Evolutionary conservation across 2,888 invertebrate genomes (phyloP).

Genomic region (Meiosimyza decipiens): DNA sequence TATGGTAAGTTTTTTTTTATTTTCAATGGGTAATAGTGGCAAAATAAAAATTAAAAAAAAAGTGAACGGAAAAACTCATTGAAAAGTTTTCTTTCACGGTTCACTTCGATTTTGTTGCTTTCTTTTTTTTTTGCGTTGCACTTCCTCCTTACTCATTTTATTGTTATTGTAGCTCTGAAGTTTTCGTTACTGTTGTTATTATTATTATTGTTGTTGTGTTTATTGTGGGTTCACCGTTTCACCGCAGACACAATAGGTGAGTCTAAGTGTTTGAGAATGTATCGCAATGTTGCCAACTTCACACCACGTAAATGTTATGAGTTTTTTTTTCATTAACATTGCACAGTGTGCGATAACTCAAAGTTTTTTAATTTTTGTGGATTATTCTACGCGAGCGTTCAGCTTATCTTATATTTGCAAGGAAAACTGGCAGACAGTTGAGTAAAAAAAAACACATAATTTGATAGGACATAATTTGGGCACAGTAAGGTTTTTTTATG

Average conservation of each 20-base stretch:
- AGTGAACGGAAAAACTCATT: conserved; percentile 58
- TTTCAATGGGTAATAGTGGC: neutral
- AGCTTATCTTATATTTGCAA: too few relatives aligned
- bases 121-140: conserved; percentile 35
- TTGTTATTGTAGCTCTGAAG: conserved; percentile 20
- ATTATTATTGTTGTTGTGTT: conserved; percentile 27
- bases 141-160: conserved; percentile 16
- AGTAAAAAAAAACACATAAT: too few relatives aligned
- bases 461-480: too few relatives aligned
- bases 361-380: too few relatives aligned
- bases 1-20: too few relatives aligned
- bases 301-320: neutral
- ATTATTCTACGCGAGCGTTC: too few relatives aligned
- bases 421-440: too few relatives aligned
- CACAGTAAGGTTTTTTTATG: too few relatives aligned
- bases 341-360: too few relatives aligned
- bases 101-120: conserved; percentile 38
- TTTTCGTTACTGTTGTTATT: conserved; percentile 13
- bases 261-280: neutral
- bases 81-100: conserved; percentile 59
- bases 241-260: conserved; percentile 28
- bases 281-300: conserved; percentile 20
- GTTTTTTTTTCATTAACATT: too few relatives aligned
- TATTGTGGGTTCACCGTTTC: conserved; percentile 20
- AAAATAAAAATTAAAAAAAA: conserved; percentile 5